A percentile compares a stretch with the other conserved stretches of the same genome.
phyloP scores from a whole-genome alignment of 2,113 vertebrate species.

The Embiotoca jacksoni region DNA sequence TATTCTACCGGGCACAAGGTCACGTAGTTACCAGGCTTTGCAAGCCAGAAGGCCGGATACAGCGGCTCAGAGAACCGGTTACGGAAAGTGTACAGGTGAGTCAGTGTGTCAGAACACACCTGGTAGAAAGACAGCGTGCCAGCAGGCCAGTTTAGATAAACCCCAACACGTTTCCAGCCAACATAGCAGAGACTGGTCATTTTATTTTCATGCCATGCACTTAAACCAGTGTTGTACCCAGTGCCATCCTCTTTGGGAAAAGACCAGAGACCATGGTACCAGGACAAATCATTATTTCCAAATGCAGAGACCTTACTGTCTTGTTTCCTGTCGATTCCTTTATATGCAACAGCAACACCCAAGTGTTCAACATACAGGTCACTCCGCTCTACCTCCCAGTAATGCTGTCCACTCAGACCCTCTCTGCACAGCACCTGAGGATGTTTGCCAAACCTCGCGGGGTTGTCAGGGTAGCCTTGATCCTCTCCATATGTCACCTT shows the following conservation, averaged over 20 bases:
- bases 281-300: not conserved
- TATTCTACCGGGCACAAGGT: no score
- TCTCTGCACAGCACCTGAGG: not conserved
- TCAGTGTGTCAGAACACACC: not conserved
- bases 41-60: not conserved
- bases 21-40: no score
- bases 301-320: rapidly evolving
- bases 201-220: not conserved
- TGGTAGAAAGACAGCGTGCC: conserved; percentile 2
- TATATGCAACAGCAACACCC: not conserved
- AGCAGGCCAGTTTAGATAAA: conserved; percentile 14
- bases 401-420: not conserved
- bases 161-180: not conserved
- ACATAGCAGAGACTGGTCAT: not conserved
- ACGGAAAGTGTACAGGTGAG: not conserved
- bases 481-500: no score
- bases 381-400: not conserved
- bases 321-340: not conserved
- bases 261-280: not conserved
- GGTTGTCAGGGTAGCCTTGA: not conserved
- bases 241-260: not conserved
- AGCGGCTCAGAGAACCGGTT: not conserved
- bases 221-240: no score
- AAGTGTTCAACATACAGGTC: not conserved
- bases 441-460: not conserved